Base-by-base conservation (phyloP, 2,888 invertebrate species). In the Zeuzera pyrina region DNA sequence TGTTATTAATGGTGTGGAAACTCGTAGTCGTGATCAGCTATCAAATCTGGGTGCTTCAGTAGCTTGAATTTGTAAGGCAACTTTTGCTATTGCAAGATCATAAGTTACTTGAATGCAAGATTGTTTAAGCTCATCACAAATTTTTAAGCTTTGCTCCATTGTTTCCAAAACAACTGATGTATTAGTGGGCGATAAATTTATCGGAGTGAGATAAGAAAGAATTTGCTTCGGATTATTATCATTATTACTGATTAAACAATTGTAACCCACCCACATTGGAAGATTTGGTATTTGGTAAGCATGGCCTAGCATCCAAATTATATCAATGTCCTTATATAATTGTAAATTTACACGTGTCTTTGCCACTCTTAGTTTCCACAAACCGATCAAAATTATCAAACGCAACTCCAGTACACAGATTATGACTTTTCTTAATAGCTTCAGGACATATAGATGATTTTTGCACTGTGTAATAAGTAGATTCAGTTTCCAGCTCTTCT, bases 141-240 rank as follows among this genome's bases (percentile, higher is more conserved):
- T 41, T 38, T 52, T 29, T 35, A 47, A 39, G 23, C 43, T 39
- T 19, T 38, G 25, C 38, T 50, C 29, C 28, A 57, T 28, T 32
- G 56, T 57, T 49, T 52, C 31, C 29, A 43, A 30, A 12, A 58
- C 52, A 15, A 39, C 36, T 2, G 48, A 41, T 38, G 43, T 29
- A 34, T 47, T 43, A 10, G 56, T 61, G 6, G 57, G 54, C 32
- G 58, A 56, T 15, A 38, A 36, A 35, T 62, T 60, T 23, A 59
- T 52, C 4, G 53, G 50, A n/a, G 54, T 47, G 2, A 58, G 38
- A 45, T 61, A 59, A 1, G 41, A 43, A 33, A 60, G 35, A 39
- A 43, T 48, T 43, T 59, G 56, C 6, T 41, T 29, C 30, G 29
- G 36, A 34, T 36, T 39, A 37, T 41, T 29, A 28, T 57, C 54